Conservation (phyloP, 2,113 vertebrate species). For the Passer montanus region DNA sequence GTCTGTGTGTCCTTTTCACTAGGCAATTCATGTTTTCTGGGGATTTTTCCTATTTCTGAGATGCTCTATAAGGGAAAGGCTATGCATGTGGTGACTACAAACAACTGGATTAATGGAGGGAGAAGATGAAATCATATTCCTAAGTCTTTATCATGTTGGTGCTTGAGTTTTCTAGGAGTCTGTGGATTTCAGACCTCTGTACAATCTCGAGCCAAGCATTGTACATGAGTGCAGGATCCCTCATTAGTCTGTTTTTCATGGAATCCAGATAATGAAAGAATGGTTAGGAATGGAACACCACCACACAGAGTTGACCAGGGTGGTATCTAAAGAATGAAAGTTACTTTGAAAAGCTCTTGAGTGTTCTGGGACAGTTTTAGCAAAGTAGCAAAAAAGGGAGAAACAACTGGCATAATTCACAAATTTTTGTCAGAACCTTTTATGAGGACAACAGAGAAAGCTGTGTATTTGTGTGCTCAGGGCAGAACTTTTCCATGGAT, state of each 20-base stretch:
- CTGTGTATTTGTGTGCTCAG: background rate
- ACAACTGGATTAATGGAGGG: background rate
- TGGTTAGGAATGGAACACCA: background rate
- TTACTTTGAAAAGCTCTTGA: background rate
- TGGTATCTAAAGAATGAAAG: background rate
- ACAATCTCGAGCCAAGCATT: background rate
- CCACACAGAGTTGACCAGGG: background rate
- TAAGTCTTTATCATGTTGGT: background rate
- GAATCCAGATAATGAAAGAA: background rate
- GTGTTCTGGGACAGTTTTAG: background rate
- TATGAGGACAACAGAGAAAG: background rate
- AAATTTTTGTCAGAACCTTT: background rate
- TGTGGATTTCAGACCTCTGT: background rate
- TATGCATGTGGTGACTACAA: background rate
- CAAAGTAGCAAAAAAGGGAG: background rate
- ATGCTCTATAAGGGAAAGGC: background rate
- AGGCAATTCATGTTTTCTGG: background rate
- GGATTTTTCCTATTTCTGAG: background rate
- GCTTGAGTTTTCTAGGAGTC: background rate
- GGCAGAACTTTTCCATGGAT: background rate
- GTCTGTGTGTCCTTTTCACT: background rate
- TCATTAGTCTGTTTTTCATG: background rate
- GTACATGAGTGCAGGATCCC: background rate
- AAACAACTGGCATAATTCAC: background rate
- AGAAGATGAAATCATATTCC: background rate